phyloP scores from a whole-genome alignment of 2,888 invertebrate genomes.

The Cybosia mesomella region DNA sequence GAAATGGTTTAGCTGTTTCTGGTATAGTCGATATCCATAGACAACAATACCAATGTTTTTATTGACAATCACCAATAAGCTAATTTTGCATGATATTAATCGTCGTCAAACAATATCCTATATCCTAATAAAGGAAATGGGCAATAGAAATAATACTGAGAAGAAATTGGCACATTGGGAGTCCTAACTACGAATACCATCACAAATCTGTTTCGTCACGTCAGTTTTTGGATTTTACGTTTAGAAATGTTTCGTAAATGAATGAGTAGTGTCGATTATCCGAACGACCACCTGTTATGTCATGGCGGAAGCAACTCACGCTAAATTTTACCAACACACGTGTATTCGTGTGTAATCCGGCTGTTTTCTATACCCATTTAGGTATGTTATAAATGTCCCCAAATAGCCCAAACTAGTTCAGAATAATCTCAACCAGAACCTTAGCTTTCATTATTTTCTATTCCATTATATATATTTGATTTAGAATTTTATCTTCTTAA shows the following conservation, averaged over 20 bases:
- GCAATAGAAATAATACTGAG: neutral
- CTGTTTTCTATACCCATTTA: no score
- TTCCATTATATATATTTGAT: slow-evolving; percentile 13
- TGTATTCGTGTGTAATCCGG: no score
- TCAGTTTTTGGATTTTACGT: neutral
- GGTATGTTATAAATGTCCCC: no score
- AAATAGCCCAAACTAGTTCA: no score
- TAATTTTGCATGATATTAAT: neutral
- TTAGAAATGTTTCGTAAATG: neutral
- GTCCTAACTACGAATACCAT: neutral
- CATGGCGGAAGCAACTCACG: no score
- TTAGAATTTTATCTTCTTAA: neutral
- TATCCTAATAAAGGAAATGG: neutral
- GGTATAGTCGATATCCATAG: neutral
- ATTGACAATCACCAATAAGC: neutral
- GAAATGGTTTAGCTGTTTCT: neutral
- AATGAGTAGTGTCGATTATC: no score
- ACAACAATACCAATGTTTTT: neutral
- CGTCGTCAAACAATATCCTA: neutral
- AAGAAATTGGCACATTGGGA: neutral
- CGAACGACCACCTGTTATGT: neutral
- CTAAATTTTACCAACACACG: no score
- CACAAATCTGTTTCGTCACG: neutral
- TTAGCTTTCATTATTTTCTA: slow-evolving; percentile 10
- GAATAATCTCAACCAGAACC: neutral